These are phyloP conservation scores for Drosophila paucipuncta DNA, from an alignment of 2,888 invertebrate species.

Conservation along the genomic window DNA sequence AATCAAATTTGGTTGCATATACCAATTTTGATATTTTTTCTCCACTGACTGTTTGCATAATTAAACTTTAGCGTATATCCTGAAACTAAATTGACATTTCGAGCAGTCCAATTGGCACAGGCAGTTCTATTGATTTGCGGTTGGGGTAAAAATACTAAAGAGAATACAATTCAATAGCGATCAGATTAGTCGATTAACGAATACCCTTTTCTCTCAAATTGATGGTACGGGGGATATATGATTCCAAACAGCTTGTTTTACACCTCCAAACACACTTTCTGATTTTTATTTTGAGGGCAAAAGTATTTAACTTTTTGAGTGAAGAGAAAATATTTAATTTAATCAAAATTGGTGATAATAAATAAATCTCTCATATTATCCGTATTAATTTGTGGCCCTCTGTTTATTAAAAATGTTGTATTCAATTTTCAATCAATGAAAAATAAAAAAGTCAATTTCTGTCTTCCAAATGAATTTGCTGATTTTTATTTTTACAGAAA, in stretches of 20 bases:
- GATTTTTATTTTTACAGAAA: accelerated
- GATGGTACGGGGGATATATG: not conserved
- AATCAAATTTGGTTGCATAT: slow-evolving; percentile 66
- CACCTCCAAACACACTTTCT: not conserved
- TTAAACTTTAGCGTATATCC: slow-evolving; percentile 71
- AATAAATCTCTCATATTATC: not conserved
- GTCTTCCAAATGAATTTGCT: not conserved
- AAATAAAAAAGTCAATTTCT: not conserved
- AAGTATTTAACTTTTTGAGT: not conserved
- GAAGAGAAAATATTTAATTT: not conserved
- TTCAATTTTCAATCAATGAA: not conserved
- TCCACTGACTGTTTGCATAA: slow-evolving; percentile 63
- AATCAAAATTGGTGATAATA: too few species aligned
- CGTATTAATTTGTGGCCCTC: not conserved
- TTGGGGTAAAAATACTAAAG: not conserved
- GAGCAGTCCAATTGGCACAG: slow-evolving; percentile 41
- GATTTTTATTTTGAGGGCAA: not conserved
- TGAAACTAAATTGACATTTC: slow-evolving; percentile 73
- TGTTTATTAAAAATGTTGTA: not conserved
- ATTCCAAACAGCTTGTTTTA: not conserved
- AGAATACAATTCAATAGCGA: not conserved
- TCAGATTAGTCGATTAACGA: not conserved
- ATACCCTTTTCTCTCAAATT: slow-evolving; percentile 18
- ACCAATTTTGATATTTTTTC: slow-evolving; percentile 1
- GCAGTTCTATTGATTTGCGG: slow-evolving; percentile 8